A percentile compares a stretch with the other conserved stretches of the same genome.
phyloP scores from a whole-genome alignment of 2,888 invertebrate species.

The Sthenelais limicola region DNA sequence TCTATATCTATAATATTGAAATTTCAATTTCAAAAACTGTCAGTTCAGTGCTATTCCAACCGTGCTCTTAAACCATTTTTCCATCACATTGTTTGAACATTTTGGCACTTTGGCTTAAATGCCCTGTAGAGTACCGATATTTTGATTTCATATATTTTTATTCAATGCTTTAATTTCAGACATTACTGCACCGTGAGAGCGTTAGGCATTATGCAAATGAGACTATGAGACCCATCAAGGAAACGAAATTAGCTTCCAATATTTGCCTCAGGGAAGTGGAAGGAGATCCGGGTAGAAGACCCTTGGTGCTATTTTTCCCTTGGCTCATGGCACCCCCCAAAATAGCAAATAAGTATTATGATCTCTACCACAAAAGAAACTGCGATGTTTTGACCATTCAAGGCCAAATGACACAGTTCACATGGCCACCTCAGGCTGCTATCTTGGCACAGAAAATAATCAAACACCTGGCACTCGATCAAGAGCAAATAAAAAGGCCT shows the following conservation, averaged over 20 bases:
- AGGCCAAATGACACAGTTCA: slow-evolving; percentile 56
- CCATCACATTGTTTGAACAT: no score
- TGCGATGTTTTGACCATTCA: slow-evolving; percentile 57
- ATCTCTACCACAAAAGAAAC: slow-evolving; percentile 55
- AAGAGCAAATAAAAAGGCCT: slow-evolving; percentile 1
- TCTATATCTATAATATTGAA: no score
- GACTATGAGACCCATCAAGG: not conserved
- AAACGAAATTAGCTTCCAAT: slow-evolving; percentile 18
- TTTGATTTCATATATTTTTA: not conserved
- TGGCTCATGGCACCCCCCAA: slow-evolving; percentile 56
- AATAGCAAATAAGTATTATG: slow-evolving; percentile 54
- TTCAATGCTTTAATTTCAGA: not conserved
- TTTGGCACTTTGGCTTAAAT: not conserved
- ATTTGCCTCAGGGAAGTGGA: slow-evolving; percentile 11
- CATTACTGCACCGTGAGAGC: not conserved
- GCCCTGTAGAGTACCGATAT: not conserved
- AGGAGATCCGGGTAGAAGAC: not conserved
- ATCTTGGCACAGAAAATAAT: slow-evolving; percentile 52
- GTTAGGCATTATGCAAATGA: not conserved
- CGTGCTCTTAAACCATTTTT: no score
- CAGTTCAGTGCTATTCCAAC: no score
- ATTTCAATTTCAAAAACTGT: no score
- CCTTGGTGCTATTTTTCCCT: slow-evolving; percentile 58
- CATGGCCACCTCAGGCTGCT: slow-evolving; percentile 57
- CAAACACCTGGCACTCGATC: slow-evolving; percentile 41